Conservation (phyloP, 53 echinoderm and acorn worm species). For the Actinopyga echinites region DNA sequence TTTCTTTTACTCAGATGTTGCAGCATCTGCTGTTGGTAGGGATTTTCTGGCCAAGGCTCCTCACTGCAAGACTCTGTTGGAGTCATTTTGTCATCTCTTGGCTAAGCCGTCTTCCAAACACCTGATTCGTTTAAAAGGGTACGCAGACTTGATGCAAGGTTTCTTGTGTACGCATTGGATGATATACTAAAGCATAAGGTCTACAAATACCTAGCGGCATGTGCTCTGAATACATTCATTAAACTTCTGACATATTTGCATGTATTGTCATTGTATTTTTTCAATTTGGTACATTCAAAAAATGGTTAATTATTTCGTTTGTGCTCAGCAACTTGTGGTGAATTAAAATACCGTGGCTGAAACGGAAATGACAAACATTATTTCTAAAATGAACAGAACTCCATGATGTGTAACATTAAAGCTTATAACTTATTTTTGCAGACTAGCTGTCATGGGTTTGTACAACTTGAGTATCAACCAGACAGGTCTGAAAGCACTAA, state of each 20-base stretch:
- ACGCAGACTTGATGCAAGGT: background rate
- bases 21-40: conserved; percentile 66
- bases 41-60: conserved; percentile 51
- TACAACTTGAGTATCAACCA: conserved; percentile 75
- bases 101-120: conserved; percentile 46
- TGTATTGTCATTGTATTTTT: no score
- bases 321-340: no score
- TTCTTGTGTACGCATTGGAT: background rate
- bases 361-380: no score
- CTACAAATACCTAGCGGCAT: no score
- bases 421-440: background rate
- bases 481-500: conserved; percentile 20
- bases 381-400: no score
- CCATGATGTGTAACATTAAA: no score
- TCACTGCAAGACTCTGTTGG: conserved; percentile 29
- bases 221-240: no score
- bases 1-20: conserved; percentile 52
- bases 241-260: no score
- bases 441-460: conserved; percentile 64
- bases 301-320: no score
- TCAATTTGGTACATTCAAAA: no score
- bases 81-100: conserved; percentile 44
- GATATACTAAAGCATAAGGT: no score
- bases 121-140: conserved; percentile 60
- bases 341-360: no score